Evolutionary conservation across 2,888 invertebrate species (phyloP).

Genomic region (Cephus pulcher): DNA sequence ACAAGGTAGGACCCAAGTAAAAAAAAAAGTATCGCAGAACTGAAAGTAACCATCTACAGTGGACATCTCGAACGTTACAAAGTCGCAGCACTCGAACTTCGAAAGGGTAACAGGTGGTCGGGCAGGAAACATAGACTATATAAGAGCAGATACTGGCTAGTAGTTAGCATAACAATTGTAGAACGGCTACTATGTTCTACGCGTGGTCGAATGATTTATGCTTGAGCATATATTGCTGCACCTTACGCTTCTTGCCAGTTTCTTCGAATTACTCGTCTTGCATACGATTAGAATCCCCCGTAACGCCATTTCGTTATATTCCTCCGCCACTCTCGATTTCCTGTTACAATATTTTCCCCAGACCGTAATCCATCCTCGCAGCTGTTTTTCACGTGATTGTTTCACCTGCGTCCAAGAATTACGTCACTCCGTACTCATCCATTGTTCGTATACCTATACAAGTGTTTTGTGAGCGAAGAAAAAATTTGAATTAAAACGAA

Average conservation of each 20-base stretch:
- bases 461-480: neutral
- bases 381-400: neutral
- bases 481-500: neutral
- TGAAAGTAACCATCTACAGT: slow-evolving; percentile 9
- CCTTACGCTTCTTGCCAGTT: neutral
- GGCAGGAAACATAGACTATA: slow-evolving; percentile 61
- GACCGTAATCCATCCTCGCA: neutral
- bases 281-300: neutral
- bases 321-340: neutral
- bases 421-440: neutral
- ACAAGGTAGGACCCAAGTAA: neutral
- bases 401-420: neutral
- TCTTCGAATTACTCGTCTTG: neutral
- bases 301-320: neutral
- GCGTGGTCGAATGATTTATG: slow-evolving; percentile 58
- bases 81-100: slow-evolving; percentile 20
- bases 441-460: neutral
- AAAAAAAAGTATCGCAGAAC: neutral
- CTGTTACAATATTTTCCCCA: neutral
- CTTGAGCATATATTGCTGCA: slow-evolving; percentile 7
- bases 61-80: slow-evolving; percentile 9
- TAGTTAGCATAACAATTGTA: slow-evolving; percentile 65
- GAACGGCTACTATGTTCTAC: slow-evolving; percentile 51
- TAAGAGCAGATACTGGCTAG: slow-evolving; percentile 59
- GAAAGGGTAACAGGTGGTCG: slow-evolving; percentile 64